Evolutionary conservation across 2,888 invertebrate genomes (phyloP).

Genomic region (Eilema sororculum): DNA sequence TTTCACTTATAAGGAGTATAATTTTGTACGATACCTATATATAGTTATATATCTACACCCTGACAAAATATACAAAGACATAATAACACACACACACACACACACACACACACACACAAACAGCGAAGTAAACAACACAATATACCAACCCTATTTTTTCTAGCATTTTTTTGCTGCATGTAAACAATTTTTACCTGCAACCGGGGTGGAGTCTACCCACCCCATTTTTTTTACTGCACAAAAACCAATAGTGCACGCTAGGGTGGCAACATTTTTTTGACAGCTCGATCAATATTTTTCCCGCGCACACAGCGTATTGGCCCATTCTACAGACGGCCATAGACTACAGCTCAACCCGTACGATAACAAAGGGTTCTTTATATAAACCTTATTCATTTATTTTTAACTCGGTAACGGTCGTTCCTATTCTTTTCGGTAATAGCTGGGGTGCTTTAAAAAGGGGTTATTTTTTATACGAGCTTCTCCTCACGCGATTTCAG

Average conservation of each 20-base stretch:
- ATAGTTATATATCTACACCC: not conserved
- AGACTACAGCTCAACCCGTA: constrained; percentile 60
- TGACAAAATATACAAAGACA: not conserved
- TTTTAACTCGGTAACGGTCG: constrained; percentile 81
- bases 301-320: constrained; percentile 75
- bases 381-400: constrained; percentile 82
- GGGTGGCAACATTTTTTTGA: constrained; percentile 81
- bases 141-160: constrained; percentile 53
- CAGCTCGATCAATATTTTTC: constrained; percentile 79
- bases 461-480: constrained; percentile 71
- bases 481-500: constrained; percentile 79
- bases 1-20: not conserved
- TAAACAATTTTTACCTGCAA: constrained; percentile 75
- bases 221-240: constrained; percentile 75
- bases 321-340: constrained; percentile 43
- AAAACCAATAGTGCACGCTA: constrained; percentile 75
- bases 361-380: constrained; percentile 76
- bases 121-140: constrained; percentile 30
- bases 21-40: not conserved
- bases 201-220: constrained; percentile 77
- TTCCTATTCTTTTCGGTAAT: constrained; percentile 81
- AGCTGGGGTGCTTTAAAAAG: constrained; percentile 63
- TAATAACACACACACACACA: constrained; percentile 5
- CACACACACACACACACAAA: not conserved
- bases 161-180: constrained; percentile 58